These are phyloP conservation scores for Andrena dorsata DNA, from an alignment of 2,888 invertebrate species.

Conservation along the genomic window DNA sequence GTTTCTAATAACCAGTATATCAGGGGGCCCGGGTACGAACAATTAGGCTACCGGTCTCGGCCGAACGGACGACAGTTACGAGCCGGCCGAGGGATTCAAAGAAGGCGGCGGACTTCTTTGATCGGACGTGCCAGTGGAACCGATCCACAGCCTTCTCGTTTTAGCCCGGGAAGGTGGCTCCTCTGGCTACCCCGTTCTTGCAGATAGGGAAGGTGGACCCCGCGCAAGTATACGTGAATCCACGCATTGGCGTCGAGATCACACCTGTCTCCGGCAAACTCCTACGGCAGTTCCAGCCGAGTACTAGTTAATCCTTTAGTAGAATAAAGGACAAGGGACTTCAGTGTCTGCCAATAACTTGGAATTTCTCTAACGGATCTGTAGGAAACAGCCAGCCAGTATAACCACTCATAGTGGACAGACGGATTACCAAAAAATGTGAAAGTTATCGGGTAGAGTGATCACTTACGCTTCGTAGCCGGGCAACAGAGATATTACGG, in stretches of 20 bases:
- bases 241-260: slow-evolving; percentile 53
- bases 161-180: slow-evolving; percentile 38
- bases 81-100: slow-evolving; percentile 67
- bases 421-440: no score
- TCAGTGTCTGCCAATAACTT: neutral
- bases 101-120: slow-evolving; percentile 68
- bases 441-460: no score
- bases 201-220: slow-evolving; percentile 57
- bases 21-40: slow-evolving; percentile 44
- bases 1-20: slow-evolving; percentile 42
- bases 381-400: neutral
- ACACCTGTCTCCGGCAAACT: neutral
- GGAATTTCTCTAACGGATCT: neutral
- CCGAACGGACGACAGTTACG: slow-evolving; percentile 67
- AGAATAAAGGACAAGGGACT: no score
- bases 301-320: neutral
- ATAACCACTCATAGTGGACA: neutral
- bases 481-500: no score
- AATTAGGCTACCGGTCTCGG: slow-evolving; percentile 68
- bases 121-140: slow-evolving; percentile 67
- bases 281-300: neutral
- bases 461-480: no score
- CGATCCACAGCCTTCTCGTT: slow-evolving; percentile 57
- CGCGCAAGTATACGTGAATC: slow-evolving; percentile 34
- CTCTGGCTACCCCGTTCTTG: slow-evolving; percentile 44